Evolutionary conservation across 2,888 invertebrate genomes (phyloP).

Genomic region (Hyposoter dolosus): DNA sequence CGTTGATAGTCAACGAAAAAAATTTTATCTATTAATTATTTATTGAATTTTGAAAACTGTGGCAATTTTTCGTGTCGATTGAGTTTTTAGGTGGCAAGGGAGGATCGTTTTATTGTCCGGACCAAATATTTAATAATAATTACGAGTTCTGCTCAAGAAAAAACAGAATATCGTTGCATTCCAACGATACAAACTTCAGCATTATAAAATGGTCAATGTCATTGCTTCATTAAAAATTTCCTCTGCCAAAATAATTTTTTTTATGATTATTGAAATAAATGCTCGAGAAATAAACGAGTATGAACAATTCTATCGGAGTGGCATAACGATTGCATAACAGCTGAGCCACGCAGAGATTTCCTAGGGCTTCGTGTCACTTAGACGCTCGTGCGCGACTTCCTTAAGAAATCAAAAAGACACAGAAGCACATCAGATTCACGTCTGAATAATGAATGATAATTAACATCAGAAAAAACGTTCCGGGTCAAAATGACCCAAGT

Average conservation of each 20-base stretch:
- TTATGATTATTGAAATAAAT: neutral
- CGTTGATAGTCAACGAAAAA: no score
- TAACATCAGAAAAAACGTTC: neutral
- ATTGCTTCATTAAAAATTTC: neutral
- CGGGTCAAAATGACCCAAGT: no score
- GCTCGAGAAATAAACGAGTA: neutral
- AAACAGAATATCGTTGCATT: no score
- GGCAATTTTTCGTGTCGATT: no score
- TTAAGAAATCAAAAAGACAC: conserved; percentile 29
- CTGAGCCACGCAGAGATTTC: neutral
- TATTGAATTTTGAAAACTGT: no score
- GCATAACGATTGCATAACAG: conserved; percentile 57
- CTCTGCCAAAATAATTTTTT: conserved; percentile 1
- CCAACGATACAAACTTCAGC: no score
- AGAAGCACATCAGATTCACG: neutral
- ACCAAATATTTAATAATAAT: no score
- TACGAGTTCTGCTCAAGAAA: no score
- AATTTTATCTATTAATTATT: neutral
- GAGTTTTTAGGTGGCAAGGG: no score
- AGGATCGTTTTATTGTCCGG: no score
- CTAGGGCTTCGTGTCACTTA: conserved; percentile 57
- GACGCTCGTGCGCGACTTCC: conserved; percentile 15
- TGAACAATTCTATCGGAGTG: conserved; percentile 19
- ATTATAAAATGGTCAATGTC: no score
- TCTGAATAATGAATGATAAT: neutral